Conservation (phyloP, 2,888 invertebrate genomes). For the Tiphia femorata region DNA sequence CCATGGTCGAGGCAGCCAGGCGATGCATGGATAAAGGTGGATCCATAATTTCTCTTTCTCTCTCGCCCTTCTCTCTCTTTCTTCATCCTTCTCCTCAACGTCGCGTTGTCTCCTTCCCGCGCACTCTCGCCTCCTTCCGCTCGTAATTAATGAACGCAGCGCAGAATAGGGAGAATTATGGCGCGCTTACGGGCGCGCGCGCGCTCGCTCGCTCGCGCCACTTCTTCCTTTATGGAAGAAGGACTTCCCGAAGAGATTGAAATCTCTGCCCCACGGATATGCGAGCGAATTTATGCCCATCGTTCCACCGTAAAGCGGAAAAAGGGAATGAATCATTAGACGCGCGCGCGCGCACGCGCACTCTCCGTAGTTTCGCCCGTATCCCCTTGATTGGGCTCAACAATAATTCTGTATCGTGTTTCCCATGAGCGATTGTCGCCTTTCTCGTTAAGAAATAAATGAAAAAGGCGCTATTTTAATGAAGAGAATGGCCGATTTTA, state of each 20-base stretch:
- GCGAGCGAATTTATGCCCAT: conserved; percentile 36
- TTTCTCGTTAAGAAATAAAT: no score
- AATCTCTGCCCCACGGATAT: conserved; percentile 43
- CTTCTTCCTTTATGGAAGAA: conserved; percentile 46
- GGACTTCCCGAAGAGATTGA: conserved; percentile 47
- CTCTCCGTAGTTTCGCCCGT: neutral
- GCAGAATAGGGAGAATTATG: conserved; percentile 59
- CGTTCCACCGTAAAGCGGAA: conserved; percentile 25
- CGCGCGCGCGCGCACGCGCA: neutral
- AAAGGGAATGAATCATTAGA: conserved; percentile 37
- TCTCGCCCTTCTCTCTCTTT: conserved; percentile 34
- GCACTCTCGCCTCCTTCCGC: conserved; percentile 19
- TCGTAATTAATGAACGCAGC: conserved; percentile 58
- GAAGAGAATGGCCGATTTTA: no score
- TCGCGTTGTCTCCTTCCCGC: conserved; percentile 4
- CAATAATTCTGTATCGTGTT: neutral
- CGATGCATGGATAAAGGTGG: conserved; percentile 55
- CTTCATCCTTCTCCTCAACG: neutral
- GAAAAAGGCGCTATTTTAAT: no score
- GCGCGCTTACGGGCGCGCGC: conserved; percentile 43
- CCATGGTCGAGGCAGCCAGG: conserved; percentile 19
- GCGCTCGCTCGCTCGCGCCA: conserved; percentile 38
- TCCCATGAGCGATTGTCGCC: no score
- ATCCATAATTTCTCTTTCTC: conserved; percentile 58
- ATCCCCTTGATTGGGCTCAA: neutral